These are phyloP conservation scores for Rhaphigaster nebulosa DNA, from an alignment of 2,888 invertebrate species.

Conservation along the genomic window DNA sequence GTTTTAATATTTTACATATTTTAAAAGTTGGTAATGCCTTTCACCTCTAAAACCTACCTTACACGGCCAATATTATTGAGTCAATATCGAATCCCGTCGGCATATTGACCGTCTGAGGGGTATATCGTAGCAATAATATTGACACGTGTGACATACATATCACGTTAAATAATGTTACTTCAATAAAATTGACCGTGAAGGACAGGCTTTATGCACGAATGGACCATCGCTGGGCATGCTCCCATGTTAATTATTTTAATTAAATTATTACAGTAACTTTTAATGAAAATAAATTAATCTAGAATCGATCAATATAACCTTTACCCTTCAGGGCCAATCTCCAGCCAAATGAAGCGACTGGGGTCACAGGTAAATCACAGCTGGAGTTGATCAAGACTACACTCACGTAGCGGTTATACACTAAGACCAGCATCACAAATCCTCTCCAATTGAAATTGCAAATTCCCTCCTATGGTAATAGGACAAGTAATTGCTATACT, in stretches of 20 bases:
- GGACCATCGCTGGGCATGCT: too few relatives aligned
- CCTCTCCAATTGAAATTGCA: slow-evolving; percentile 48
- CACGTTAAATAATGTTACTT: too few relatives aligned
- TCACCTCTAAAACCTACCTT: too few relatives aligned
- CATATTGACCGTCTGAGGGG: too few relatives aligned
- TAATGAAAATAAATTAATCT: neutral
- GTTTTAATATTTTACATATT: too few relatives aligned
- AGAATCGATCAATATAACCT: neutral
- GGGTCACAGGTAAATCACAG: neutral
- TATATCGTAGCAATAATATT: too few relatives aligned
- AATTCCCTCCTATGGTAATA: slow-evolving; percentile 25
- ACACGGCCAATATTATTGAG: too few relatives aligned
- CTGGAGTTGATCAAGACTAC: neutral
- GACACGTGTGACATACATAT: too few relatives aligned
- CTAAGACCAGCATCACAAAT: slow-evolving; percentile 43
- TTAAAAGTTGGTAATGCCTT: too few relatives aligned
- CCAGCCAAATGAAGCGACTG: neutral
- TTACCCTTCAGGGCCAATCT: neutral
- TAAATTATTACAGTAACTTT: neutral
- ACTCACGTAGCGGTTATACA: slow-evolving; percentile 37
- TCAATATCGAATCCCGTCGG: too few relatives aligned
- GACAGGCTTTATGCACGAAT: too few relatives aligned
- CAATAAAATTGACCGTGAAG: too few relatives aligned
- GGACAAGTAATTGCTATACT: slow-evolving; percentile 22
- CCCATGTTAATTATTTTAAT: neutral